Conservation (phyloP, 2,113 vertebrate species). For the Picathartes gymnocephalus region DNA sequence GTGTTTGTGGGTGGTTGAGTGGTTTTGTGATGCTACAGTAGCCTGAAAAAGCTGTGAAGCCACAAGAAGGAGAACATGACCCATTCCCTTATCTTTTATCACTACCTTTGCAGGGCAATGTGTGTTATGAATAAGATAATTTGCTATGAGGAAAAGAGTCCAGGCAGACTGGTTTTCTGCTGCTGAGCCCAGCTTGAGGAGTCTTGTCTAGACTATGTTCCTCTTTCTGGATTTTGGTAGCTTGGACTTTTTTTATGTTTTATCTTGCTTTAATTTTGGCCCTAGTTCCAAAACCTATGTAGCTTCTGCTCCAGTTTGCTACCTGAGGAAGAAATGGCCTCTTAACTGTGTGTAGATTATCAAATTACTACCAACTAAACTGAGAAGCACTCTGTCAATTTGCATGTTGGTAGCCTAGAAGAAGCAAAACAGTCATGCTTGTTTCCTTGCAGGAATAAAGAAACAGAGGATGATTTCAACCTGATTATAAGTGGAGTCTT, state of each 20-base stretch:
- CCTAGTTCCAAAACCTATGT: fast-evolving
- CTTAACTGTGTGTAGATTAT: background rate
- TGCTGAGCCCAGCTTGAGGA: background rate
- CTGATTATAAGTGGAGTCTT: background rate
- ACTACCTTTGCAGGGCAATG: fast-evolving
- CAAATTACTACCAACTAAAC: background rate
- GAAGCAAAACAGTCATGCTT: background rate
- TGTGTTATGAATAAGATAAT: background rate
- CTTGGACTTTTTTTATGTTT: background rate
- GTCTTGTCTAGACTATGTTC: background rate
- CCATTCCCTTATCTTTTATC: background rate
- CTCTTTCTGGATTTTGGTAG: background rate
- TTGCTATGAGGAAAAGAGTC: background rate
- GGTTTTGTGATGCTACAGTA: background rate
- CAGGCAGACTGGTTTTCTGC: background rate
- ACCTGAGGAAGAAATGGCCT: background rate
- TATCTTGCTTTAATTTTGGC: background rate
- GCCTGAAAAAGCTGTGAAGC: background rate
- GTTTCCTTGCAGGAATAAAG: background rate
- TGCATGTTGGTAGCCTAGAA: background rate
- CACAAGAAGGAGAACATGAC: fast-evolving
- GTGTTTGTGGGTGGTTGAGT: fast-evolving
- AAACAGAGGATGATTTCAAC: background rate
- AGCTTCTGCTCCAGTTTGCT: background rate
- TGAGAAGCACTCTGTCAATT: background rate